phyloP scores from a whole-genome alignment of 2,113 vertebrate genomes.

The Crotalus viridis region DNA sequence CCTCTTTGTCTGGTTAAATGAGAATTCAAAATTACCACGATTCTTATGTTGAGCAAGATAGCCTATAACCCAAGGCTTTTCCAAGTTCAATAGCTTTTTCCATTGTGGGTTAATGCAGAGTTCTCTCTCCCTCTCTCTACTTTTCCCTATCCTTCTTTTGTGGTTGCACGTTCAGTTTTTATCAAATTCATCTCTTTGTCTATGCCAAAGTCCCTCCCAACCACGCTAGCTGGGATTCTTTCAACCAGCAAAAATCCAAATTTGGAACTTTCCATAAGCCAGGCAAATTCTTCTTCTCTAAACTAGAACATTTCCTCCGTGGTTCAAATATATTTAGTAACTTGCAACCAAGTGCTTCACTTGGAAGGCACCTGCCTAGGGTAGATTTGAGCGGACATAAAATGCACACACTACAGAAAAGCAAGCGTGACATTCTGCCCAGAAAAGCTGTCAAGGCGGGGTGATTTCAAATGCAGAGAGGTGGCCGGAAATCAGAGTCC shows the following conservation, averaged over 20 bases:
- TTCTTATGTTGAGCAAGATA: background rate
- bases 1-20: background rate
- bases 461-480: background rate
- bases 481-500: background rate
- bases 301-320: background rate
- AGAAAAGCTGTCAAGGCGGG: too few species aligned
- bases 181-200: background rate
- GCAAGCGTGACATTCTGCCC: background rate
- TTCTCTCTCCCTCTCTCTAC: background rate
- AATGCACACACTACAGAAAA: background rate
- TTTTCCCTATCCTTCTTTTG: background rate
- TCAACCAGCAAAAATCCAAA: background rate
- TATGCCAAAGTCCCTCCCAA: background rate
- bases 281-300: background rate
- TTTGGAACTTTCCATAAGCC: background rate
- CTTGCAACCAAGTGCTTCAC: background rate
- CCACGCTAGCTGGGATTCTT: background rate
- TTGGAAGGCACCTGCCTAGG: background rate
- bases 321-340: background rate
- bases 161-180: background rate
- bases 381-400: background rate
- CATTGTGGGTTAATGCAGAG: background rate
- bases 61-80: background rate
- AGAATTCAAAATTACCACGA: background rate
- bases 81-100: background rate